Evolutionary conservation across 2,797 vertebrate species (phyloP), one percentile per base, ranked within the genome.

Genomic region (Sebastes kiyomatsui): DNA sequence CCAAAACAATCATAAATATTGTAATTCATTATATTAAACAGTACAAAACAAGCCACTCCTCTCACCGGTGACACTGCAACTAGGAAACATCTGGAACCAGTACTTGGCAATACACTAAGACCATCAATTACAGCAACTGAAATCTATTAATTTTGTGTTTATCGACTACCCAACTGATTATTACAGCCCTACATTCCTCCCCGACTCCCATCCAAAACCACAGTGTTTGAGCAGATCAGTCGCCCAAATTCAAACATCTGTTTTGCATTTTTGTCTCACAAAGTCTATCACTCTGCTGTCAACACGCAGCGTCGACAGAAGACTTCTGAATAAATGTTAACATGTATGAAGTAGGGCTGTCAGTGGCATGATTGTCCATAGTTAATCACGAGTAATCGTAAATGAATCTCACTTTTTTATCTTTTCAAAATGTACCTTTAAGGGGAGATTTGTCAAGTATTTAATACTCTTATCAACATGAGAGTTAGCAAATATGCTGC

Each of bases 201-300:
- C 4, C 42, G 11, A 25, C n/a, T 54, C 64, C 35, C 20, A 2
- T 75, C 62, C 42, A 70, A 71, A 68, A 68, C 72, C 82, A 13
- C 69, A 69, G 54, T 60, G 65, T 74, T 78, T 62, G 20, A 60
- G 67, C 79, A 70, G 52, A 73, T 67, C 64, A 52, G 32, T 62
- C 74, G 52, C 46, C 54, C 77, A 30, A 62, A 83, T 62, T 54
- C 74, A 42, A 74, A 73, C 77, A 91, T 85, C 84, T 85, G 77
- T 7, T 79, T 46, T 80, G 42, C 67, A 67, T 85, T 76, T 68
- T 42, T 42, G 42, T 20, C 42, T 46, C 16, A 46, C 42, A 46
- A 77, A 75, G 60, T 74, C 32, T 20, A 58, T 56, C 32, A 2
- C 35, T 61, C 16, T 14, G 23, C 76, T 67, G 60, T 80, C 73